Base-by-base conservation (phyloP, 2,797 vertebrate species). In the Hozukius guyotensis region DNA sequence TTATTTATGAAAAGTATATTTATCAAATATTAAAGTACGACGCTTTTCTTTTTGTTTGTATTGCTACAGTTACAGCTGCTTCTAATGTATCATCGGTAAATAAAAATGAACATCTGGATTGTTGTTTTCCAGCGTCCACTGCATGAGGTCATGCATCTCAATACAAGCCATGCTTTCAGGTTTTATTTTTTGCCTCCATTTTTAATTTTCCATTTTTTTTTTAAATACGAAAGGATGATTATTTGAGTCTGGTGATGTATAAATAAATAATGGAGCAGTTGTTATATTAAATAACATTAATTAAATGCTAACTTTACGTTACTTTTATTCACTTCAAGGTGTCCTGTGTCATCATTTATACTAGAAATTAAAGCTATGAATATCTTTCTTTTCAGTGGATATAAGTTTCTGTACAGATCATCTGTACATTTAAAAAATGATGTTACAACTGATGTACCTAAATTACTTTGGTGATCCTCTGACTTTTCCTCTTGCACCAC, bases 221-320 rank as follows among this genome's bases (percentile, higher is more conserved):
- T 77, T 4, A 72, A 12, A 72, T 64, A 61, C 75, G 34, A 78
- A 81, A 67, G 32, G 32, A 74, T 27, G 53, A 25, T 69, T 73
- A 64, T 85, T 81, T 86, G 22, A 62, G 73, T 92, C 63, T 83
- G 72, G 64, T 90, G 71, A 80, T 86, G 55, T 84, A 29, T 74
- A 69, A 36, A 62, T 75, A 52, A 67, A 84, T 81, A 71, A 81
- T 79, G 55, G 76, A 81, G 70, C 70, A 59, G 74, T 85, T 85
- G 80, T 89, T 82, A 80, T 78, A 92, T 84, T 85, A 85, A 85
- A 86, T 49, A 22, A n/a, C 18, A 52, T 52, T n/a, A 25, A 82
- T 87, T 79, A 90, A 88, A 77, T 72, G 53, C 69, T 73, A 81
- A 84, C 61, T 52, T 83, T 82, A 70, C 25, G 31, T 60, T 76